These are phyloP conservation scores for Apis florea DNA, from an alignment of 1,140 invertebrate genomes.

Conservation along the genomic window DNA sequence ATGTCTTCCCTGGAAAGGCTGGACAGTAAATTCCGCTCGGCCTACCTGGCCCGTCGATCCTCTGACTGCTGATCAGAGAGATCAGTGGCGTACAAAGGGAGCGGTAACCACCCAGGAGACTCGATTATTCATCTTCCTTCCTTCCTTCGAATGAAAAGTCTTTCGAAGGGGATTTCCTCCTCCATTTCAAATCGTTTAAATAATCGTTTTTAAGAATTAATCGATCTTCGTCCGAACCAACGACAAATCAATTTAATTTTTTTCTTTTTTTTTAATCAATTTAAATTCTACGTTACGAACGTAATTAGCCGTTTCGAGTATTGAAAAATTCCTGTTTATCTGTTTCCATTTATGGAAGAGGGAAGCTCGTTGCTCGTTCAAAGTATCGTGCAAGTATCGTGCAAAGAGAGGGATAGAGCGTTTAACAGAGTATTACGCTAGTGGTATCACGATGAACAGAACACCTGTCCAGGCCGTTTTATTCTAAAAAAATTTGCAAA, in stretches of 20 bases:
- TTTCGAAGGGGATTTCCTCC: not conserved
- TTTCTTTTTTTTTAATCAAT: no score
- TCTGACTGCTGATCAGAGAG: conserved; percentile 66
- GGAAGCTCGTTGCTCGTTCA: conserved; percentile 7
- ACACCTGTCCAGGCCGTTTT: conserved; percentile 39
- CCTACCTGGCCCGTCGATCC: conserved; percentile 38
- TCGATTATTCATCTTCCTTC: not conserved
- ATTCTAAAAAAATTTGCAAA: conserved; percentile 51
- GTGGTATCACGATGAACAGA: conserved; percentile 25
- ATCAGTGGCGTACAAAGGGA: conserved; percentile 37
- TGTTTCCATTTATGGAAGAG: no score
- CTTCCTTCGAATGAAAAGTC: not conserved
- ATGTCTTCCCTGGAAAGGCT: conserved; percentile 64
- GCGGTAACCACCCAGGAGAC: no score
- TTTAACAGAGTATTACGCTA: conserved; percentile 15
- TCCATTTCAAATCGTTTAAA: no score
- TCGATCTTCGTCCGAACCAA: no score
- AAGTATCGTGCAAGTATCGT: not conserved
- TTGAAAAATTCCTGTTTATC: no score
- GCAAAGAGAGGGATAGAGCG: conserved; percentile 36
- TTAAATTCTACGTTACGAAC: no score
- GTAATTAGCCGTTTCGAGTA: no score
- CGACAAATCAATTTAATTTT: no score
- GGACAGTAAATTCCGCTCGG: conserved; percentile 58
- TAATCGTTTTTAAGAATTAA: no score